Base-by-base conservation (phyloP, 2,113 vertebrate species). In the Candoia aspera region DNA sequence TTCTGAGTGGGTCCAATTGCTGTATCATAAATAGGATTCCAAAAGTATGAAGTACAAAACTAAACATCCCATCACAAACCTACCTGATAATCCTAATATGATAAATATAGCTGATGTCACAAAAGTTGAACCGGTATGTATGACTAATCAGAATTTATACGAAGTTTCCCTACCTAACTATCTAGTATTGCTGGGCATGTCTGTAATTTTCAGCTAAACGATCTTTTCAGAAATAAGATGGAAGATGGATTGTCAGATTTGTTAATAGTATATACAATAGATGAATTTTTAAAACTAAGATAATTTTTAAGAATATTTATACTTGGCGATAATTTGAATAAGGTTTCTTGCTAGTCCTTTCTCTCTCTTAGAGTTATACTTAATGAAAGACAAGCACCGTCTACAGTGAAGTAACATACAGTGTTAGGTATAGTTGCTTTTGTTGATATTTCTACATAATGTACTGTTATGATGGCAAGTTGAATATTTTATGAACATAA, bases 261-360 rank as follows among this genome's bases (percentile, higher is more conserved):
- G 55, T 42, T 59, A n/a, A 90, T 90, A 86, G 3, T 79, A 2
- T 62, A n/a, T n/a, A n/a, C n/a, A n/a, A 23, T 29, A 62, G 85
- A 95, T 64, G 13, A 86, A 6, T 46, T 92, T 89, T 42, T 89
- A 37, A 37, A 90, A 94, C 94, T 79, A 49, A 49, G 46, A 37
- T 23, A 68, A 60, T 83, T 94, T 84, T 84, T 91, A 37, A 92
- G 62, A 55, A 93, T 93, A 46, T 96, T 96, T 92, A 54, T 90
- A 42, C 24, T 91, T 90, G 89, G 17, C 90, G 94, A 93, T 94
- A 92, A 91, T 94, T 73, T 92, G 37, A 92, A 93, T 83, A 94
- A 89, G 94, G 3, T 1, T 33, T 95, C 29, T n/a, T 90, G 23
- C 37, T 93, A 59, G 93, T 95, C 96, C 33, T 88, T 93, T 68